These are phyloP conservation scores for Lampris megalopsis DNA, from an alignment of 2,113 vertebrate genomes.

Conservation along the genomic window DNA sequence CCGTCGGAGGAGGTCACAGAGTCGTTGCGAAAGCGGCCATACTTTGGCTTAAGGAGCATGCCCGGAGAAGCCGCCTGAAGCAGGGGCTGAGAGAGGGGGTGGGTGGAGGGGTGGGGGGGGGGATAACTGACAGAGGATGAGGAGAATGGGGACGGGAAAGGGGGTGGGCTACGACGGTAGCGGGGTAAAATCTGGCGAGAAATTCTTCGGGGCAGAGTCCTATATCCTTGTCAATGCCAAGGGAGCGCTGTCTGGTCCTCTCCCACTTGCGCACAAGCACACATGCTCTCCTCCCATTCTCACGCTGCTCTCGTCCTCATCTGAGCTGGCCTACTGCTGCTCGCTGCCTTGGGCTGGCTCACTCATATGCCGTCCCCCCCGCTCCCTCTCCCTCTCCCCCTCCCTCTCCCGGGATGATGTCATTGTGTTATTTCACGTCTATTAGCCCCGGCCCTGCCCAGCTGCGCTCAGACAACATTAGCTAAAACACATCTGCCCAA, in stretches of 20 bases:
- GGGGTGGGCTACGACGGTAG: conserved; percentile 55
- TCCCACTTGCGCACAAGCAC: conserved; percentile 46
- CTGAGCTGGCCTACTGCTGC: conserved; percentile 67
- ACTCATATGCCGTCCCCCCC: conserved; percentile 57
- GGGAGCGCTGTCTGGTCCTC: conserved; percentile 65
- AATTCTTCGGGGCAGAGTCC: conserved; percentile 61
- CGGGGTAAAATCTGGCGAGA: conserved; percentile 50
- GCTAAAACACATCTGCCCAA: conserved; percentile 80
- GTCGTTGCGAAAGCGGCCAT: conserved; percentile 90
- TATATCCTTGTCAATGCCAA: conserved; percentile 65
- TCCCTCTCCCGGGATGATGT: conserved; percentile 83
- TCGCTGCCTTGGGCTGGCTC: conserved; percentile 62
- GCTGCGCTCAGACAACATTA: conserved; percentile 80
- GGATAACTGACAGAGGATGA: conserved; percentile 58
- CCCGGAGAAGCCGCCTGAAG: conserved; percentile 82
- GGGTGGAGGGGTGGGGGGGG: conserved; percentile 39
- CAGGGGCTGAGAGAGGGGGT: conserved; percentile 47
- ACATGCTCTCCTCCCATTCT: conserved; percentile 57
- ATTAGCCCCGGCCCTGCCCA: conserved; percentile 81
- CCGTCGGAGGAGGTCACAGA: conserved; percentile 88
- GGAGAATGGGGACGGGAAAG: conserved; percentile 41
- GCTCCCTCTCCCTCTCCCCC: conserved; percentile 50
- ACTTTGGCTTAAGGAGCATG: conserved; percentile 91
- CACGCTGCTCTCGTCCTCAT: conserved; percentile 67
- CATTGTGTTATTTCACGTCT: conserved; percentile 79